Percentiles rank a stretch among this genome's conserved stretches.
These are phyloP conservation scores for Acrocephalus scirpaceus DNA, from an alignment of 2,797 vertebrate species.

Conservation along the genomic window DNA sequence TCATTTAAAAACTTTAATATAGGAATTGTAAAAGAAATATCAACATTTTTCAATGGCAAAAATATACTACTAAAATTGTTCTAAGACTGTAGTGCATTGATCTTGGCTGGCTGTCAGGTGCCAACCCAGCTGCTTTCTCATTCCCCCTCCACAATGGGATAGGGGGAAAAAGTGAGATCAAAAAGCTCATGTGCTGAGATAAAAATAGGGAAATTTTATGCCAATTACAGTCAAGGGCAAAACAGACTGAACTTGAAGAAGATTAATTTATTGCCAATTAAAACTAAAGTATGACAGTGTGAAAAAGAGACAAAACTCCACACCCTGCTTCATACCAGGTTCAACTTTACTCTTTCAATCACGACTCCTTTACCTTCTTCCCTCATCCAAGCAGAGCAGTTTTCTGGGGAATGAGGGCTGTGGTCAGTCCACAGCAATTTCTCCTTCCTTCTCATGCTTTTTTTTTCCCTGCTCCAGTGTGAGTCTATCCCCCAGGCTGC, in stretches of 20 bases:
- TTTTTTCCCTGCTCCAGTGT: neutral
- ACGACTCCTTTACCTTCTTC: neutral
- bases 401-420: accelerated
- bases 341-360: neutral
- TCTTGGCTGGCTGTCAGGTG: neutral
- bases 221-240: neutral
- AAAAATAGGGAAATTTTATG: neutral
- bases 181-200: neutral
- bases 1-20: neutral
- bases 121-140: neutral
- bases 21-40: neutral
- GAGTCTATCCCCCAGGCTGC: neutral
- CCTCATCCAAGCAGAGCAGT: neutral
- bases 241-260: neutral
- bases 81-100: neutral
- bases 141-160: neutral
- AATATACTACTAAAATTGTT: neutral
- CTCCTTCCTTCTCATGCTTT: neutral
- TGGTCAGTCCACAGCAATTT: neutral
- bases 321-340: neutral
- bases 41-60: neutral
- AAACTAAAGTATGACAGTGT: neutral
- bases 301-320: neutral
- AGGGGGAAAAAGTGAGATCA: neutral
- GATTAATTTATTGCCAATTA: neutral